Conservation (phyloP, 2,888 invertebrate genomes). For the Cartodere bifasciata region DNA sequence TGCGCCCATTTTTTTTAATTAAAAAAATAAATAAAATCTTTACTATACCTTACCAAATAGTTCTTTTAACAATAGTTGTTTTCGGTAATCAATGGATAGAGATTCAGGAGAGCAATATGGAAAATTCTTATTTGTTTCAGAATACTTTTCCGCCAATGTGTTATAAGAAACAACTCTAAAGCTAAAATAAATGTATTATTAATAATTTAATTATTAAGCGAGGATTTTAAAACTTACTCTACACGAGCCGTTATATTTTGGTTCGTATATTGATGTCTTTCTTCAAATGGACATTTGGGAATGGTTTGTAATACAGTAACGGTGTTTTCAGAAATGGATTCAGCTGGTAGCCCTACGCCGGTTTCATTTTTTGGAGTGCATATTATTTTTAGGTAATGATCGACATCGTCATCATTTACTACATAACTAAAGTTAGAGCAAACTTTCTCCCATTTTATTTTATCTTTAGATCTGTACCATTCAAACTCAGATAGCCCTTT, state of each 20-base stretch:
- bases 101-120: constrained; percentile 72
- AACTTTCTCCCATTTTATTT: constrained; percentile 43
- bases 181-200: constrained; percentile 36
- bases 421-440: constrained; percentile 44
- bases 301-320: constrained; percentile 46
- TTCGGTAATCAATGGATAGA: constrained; percentile 69
- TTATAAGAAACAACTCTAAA: constrained; percentile 76
- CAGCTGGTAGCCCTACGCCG: constrained; percentile 28
- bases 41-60: constrained; percentile 13
- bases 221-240: no score
- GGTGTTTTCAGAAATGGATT: constrained; percentile 19
- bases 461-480: constrained; percentile 46
- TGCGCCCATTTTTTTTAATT: constrained; percentile 1
- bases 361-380: constrained; percentile 38
- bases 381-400: constrained; percentile 47
- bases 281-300: constrained; percentile 63
- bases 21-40: neutral
- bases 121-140: constrained; percentile 54
- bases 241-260: no score
- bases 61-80: constrained; percentile 70
- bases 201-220: no score
- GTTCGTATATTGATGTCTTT: constrained; percentile 54
- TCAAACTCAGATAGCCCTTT: constrained; percentile 41
- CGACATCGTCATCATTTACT: constrained; percentile 47
- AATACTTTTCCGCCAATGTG: constrained; percentile 75